Conservation (phyloP, 2,888 invertebrate species). For the Calliopum simillimum region DNA sequence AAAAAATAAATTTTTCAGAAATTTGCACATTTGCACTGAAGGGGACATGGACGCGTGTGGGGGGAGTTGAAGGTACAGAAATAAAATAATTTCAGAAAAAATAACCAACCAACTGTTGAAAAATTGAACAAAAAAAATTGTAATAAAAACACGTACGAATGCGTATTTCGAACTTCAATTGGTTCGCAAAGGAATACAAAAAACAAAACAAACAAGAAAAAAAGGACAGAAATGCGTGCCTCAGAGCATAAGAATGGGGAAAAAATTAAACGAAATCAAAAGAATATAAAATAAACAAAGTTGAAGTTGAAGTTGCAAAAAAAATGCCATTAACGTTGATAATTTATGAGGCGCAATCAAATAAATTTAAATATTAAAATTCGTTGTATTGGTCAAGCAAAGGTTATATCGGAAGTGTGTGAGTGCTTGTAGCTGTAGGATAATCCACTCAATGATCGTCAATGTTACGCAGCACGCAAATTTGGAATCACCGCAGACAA, state of each 20-base stretch:
- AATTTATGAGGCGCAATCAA: constrained; percentile 11
- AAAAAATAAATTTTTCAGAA: constrained; percentile 29
- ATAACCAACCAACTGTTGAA: constrained; percentile 18
- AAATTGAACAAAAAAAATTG: constrained; percentile 24
- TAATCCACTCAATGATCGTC: no score
- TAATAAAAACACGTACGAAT: not conserved
- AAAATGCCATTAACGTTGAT: constrained; percentile 4
- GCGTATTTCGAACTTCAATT: not conserved
- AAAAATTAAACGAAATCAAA: not conserved
- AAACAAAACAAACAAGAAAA: not conserved
- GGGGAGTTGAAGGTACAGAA: not conserved
- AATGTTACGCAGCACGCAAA: no score
- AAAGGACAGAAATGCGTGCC: not conserved
- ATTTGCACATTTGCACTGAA: constrained; percentile 24
- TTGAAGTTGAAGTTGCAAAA: not conserved
- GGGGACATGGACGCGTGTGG: not conserved
- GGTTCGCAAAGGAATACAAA: not conserved
- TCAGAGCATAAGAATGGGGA: not conserved
- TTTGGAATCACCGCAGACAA: no score
- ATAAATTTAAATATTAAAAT: constrained; percentile 5
- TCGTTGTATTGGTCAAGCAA: not conserved
- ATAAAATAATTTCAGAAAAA: constrained; percentile 8
- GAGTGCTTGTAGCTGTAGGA: no score
- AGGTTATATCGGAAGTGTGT: no score
- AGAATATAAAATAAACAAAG: not conserved